Evolutionary conservation across 2,797 vertebrate species (phyloP).

Genomic region (Sphenodon punctatus): DNA sequence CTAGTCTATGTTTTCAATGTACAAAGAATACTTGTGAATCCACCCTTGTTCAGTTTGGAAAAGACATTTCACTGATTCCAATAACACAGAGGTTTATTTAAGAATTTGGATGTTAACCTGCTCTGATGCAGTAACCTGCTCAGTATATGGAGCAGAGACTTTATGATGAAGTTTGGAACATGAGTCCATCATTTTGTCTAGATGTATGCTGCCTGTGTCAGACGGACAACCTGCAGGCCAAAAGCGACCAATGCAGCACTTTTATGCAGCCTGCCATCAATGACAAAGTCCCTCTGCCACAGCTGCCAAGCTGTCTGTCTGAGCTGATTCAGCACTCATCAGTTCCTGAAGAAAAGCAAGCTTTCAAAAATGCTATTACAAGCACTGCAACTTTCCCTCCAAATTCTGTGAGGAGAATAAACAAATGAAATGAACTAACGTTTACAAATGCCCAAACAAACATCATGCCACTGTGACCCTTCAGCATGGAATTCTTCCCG

Average conservation of each 20-base stretch:
- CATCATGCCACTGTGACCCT: no score
- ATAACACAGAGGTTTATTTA: background rate
- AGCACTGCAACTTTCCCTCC: background rate
- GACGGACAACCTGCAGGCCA: conserved; percentile 2
- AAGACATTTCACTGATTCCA: background rate
- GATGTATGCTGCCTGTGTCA: conserved; percentile 27
- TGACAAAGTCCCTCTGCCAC: background rate
- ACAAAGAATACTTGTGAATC: background rate
- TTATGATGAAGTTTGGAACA: conserved; percentile 29
- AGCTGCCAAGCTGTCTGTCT: background rate
- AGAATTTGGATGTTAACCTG: background rate
- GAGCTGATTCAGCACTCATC: background rate
- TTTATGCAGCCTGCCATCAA: background rate
- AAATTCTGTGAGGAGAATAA: no score
- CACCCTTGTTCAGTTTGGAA: conserved; percentile 20
- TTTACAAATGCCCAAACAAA: no score
- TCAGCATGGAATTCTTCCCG: no score
- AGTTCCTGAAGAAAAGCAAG: background rate
- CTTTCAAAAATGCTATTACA: background rate
- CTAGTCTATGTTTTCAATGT: conserved; percentile 7
- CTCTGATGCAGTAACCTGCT: background rate
- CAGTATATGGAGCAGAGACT: background rate
- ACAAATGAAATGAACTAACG: no score
- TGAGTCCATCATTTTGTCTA: conserved; percentile 10
- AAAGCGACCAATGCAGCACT: background rate